phyloP scores from a whole-genome alignment of 2,888 invertebrate genomes.

The Dryadula phaetusa region DNA sequence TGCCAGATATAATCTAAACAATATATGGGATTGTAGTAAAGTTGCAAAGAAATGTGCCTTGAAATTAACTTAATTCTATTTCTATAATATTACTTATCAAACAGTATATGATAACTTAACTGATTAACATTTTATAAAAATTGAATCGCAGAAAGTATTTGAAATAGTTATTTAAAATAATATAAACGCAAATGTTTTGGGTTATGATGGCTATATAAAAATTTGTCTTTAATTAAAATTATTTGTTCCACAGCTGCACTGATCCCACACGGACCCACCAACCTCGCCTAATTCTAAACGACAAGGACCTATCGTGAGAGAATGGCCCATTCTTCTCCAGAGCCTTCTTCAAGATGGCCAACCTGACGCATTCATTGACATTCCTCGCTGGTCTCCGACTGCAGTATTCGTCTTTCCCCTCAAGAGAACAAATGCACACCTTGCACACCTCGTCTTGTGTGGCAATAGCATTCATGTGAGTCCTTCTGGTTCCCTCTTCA shows the following conservation, averaged over 20 bases:
- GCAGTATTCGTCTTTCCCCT: conserved; percentile 67
- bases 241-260: conserved; percentile 52
- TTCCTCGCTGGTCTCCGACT: conserved; percentile 64
- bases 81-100: not conserved
- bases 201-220: too few species aligned
- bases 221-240: too few species aligned
- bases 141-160: not conserved
- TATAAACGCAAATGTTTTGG: not conserved
- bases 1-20: conserved; percentile 72
- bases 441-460: conserved; percentile 60
- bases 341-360: conserved; percentile 51
- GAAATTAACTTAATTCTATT: not conserved
- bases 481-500: conserved; percentile 46
- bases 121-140: not conserved
- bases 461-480: conserved; percentile 57
- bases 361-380: conserved; percentile 68
- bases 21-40: not conserved
- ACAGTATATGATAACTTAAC: not conserved
- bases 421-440: conserved; percentile 67
- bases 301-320: conserved; percentile 57
- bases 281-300: conserved; percentile 67
- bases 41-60: not conserved
- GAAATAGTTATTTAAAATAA: too few species aligned
- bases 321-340: conserved; percentile 54
- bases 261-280: conserved; percentile 42